Conservation (phyloP, 2,888 invertebrate genomes). For the Helicoverpa assulta region DNA sequence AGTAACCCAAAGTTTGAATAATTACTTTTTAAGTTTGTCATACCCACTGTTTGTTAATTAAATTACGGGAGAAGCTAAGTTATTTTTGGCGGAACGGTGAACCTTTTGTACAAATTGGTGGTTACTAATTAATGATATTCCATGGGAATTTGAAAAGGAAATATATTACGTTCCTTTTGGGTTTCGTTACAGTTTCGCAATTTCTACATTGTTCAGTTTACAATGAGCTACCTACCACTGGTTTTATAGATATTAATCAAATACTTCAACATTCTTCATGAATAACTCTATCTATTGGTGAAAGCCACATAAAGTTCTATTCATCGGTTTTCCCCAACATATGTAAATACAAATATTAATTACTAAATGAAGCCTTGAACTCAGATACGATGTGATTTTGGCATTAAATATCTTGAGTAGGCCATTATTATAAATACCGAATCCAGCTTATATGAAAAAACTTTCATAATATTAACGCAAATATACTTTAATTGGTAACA, state of each 20-base stretch:
- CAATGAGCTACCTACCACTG: too few relatives aligned
- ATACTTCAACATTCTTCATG: too few relatives aligned
- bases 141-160: conserved; percentile 1
- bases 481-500: conserved; percentile 22
- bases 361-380: too few relatives aligned
- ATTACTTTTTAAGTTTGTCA: conserved; percentile 44
- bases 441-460: not conserved
- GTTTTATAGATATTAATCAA: too few relatives aligned
- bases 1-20: conserved; percentile 46
- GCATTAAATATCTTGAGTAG: too few relatives aligned
- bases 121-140: conserved; percentile 11
- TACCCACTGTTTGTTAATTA: conserved; percentile 31
- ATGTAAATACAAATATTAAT: too few relatives aligned
- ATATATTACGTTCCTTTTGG: not conserved
- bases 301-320: too few relatives aligned
- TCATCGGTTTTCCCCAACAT: too few relatives aligned
- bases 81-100: conserved; percentile 11
- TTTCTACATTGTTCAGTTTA: not conserved
- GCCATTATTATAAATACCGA: not conserved
- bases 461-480: not conserved
- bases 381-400: not conserved
- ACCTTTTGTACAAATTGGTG: conserved; percentile 20
- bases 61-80: conserved; percentile 31
- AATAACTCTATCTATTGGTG: too few relatives aligned
- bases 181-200: not conserved